Evolutionary conservation across 2,113 vertebrate species (phyloP), one percentile per base, ranked within the genome.

Genomic region (Dinomys branickii): DNA sequence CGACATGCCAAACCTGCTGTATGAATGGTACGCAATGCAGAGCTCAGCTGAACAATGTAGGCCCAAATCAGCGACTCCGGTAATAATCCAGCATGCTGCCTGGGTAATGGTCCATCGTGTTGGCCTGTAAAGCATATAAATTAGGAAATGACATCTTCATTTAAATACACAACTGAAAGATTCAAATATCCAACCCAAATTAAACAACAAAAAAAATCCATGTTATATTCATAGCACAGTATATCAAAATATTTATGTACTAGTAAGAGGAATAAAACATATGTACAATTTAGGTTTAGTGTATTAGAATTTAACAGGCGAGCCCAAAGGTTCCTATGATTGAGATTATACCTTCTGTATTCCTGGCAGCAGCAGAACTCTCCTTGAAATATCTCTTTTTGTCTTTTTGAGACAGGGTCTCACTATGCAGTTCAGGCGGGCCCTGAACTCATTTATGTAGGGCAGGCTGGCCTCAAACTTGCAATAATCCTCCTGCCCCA

Each of bases 41-140:
- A 99, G 97, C 99, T 99, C 38, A 99, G 99, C 95, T 99, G 99
- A 94, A 99, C 99, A 8, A 99, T 99, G 90, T 99, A 99, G 1
- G 99, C 99, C 99, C 99, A 99, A 97, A 99, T 99, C 89, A 99
- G 99, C 88, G 99, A 99, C 96, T 99, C 99, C 0, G 99, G 99
- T 82, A 99, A 98, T 94, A 99, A 98, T 12, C 99, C 99, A 0
- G 99, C 99, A 20, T 99, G 99, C 97, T 99, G 99, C 92, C 99
- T 99, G 35, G 99, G 99, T 33, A 99, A 98, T 5, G 99, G 99
- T 28, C 99, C 99, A 96, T 99, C 99, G 2, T 99, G 99, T 94
- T 99, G 99, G 80, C 99, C 99, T 99, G 97, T 8, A 97, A 89
- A 81, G 30, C 71, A 96, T 83, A 94, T 26, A 56, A 56, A 77